Evolutionary conservation across 2,113 vertebrate species (phyloP).

Genomic region (Pluvianellus socialis): DNA sequence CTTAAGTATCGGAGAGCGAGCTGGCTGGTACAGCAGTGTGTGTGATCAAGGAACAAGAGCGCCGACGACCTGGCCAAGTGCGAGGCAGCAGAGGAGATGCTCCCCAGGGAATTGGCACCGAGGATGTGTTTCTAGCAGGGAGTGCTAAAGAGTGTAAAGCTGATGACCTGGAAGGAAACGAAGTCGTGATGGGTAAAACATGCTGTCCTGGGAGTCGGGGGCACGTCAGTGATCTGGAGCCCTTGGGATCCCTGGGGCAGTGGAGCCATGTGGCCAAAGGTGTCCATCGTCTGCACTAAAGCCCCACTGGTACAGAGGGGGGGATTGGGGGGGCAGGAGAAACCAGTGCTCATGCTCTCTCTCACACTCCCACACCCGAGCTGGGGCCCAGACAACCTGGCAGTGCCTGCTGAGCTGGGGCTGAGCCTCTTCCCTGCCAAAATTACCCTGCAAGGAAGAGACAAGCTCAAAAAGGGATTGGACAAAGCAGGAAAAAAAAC

Average conservation of each 20-base stretch:
- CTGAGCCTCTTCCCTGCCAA: not conserved
- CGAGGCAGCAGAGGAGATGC: not conserved
- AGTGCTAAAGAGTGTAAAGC: not conserved
- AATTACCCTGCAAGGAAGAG: not conserved
- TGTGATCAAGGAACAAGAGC: not conserved
- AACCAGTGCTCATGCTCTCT: not conserved
- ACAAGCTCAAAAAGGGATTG: not conserved
- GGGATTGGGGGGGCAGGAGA: not conserved
- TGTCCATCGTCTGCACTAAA: not conserved
- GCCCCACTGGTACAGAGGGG: fast-evolving
- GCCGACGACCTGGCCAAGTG: fast-evolving
- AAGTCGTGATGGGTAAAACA: not conserved
- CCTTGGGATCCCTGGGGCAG: not conserved
- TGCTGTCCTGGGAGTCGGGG: not conserved
- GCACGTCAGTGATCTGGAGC: fast-evolving
- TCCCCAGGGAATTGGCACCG: fast-evolving
- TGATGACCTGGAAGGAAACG: not conserved
- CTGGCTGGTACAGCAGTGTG: fast-evolving
- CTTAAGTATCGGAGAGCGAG: not conserved
- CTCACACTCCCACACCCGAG: fast-evolving
- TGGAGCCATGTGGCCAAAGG: fast-evolving
- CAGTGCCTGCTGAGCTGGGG: fast-evolving
- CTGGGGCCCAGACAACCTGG: not conserved
- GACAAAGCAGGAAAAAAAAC: not conserved
- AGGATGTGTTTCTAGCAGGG: not conserved